Evolutionary conservation across 1,140 invertebrate genomes (phyloP).

Genomic region (Aculops lycopersici): DNA sequence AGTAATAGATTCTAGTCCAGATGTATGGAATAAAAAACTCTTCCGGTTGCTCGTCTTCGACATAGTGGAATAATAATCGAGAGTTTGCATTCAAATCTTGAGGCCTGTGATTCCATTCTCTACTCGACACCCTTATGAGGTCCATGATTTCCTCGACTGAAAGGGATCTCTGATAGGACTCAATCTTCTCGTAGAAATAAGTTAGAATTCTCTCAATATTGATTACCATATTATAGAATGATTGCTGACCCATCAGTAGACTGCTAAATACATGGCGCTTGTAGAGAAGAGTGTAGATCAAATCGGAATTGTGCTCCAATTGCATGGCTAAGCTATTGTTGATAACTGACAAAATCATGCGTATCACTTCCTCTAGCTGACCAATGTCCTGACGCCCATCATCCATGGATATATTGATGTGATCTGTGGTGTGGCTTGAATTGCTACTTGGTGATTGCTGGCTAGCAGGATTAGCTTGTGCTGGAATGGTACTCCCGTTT

Average conservation of each 20-base stretch:
- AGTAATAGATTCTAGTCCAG: slow-evolving; percentile 58
- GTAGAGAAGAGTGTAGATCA: slow-evolving; percentile 81
- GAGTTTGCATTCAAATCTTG: slow-evolving; percentile 40
- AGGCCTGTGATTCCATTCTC: slow-evolving; percentile 63
- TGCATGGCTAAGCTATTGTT: slow-evolving; percentile 68
- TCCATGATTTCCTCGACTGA: slow-evolving; percentile 51
- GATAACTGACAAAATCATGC: slow-evolving; percentile 80
- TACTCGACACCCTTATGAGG: slow-evolving; percentile 48
- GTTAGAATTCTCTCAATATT: slow-evolving; percentile 79
- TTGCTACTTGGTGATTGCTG: slow-evolving; percentile 1
- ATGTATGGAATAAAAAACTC: slow-evolving; percentile 98
- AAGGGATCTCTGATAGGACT: slow-evolving; percentile 27
- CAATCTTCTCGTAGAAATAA: slow-evolving; percentile 46
- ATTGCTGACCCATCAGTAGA: slow-evolving; percentile 44
- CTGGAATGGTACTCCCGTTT: too few relatives aligned
- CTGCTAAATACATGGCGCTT: slow-evolving; percentile 68
- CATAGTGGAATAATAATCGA: slow-evolving; percentile 62
- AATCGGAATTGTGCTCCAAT: slow-evolving; percentile 57
- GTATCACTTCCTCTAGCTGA: slow-evolving; percentile 79
- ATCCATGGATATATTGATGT: slow-evolving; percentile 13
- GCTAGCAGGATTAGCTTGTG: background rate
- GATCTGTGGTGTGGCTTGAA: slow-evolving; percentile 1
- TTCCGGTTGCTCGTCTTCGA: slow-evolving; percentile 89
- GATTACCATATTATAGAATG: slow-evolving; percentile 75
- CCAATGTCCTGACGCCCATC: slow-evolving; percentile 40